Evolutionary conservation across 2,113 vertebrate genomes (phyloP).

Genomic region (Stegastes partitus): DNA sequence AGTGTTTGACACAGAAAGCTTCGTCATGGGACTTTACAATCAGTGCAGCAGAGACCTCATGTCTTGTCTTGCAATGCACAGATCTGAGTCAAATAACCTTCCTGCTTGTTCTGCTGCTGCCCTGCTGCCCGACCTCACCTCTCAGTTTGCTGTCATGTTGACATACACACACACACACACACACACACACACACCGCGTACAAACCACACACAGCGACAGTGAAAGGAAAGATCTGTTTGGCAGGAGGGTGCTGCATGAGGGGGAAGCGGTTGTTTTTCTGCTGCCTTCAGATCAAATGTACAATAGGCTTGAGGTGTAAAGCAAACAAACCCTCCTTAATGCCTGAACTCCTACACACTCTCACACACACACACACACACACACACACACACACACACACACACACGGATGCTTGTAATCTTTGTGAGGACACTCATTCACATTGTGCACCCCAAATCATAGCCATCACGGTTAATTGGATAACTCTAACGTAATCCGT

Average conservation of each 20-base stretch:
- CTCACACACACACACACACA: background rate
- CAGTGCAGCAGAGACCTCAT: background rate
- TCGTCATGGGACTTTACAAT: background rate
- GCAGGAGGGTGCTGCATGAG: slow-evolving; percentile 1
- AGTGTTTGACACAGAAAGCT: background rate
- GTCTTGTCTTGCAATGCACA: background rate
- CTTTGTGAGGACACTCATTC: background rate
- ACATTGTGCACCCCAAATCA: background rate
- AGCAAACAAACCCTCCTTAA: slow-evolving; percentile 52
- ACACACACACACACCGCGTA: background rate
- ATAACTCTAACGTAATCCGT: too few species aligned
- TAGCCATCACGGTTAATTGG: background rate
- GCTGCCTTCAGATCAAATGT: slow-evolving; percentile 55
- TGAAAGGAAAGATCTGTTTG: slow-evolving; percentile 56
- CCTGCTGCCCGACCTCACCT: slow-evolving; percentile 13
- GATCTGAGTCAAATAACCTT: slow-evolving; percentile 2
- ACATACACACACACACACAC: slow-evolving; percentile 15
- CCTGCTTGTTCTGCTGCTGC: slow-evolving; percentile 13
- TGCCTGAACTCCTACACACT: slow-evolving; percentile 5
- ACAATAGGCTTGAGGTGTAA: slow-evolving; percentile 59
- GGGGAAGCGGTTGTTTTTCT: slow-evolving; percentile 53
- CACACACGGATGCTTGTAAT: background rate
- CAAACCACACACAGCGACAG: slow-evolving; percentile 32
- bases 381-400: background rate
- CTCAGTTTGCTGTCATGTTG: slow-evolving; percentile 9